These are phyloP conservation scores for Hipposideros armiger DNA, from an alignment of 2,113 vertebrate genomes.

Conservation along the genomic window DNA sequence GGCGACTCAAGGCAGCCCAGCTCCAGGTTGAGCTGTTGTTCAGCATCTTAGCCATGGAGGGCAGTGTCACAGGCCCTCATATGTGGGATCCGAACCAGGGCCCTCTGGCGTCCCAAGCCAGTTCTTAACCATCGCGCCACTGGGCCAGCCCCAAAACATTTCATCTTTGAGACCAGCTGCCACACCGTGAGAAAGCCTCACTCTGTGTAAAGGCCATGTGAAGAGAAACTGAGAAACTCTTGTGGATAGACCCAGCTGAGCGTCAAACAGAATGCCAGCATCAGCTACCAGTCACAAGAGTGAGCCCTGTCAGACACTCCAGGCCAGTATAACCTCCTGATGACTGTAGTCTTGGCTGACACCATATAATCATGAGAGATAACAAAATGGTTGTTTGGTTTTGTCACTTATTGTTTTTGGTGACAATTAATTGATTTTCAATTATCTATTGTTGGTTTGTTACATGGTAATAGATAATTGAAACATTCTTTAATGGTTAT, in stretches of 20 bases:
- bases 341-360: background rate
- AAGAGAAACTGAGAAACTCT: background rate
- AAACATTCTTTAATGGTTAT: background rate
- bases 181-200: background rate
- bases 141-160: too few species aligned
- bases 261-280: background rate
- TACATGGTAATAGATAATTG: background rate
- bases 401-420: background rate
- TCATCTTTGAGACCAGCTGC: background rate
- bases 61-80: too few species aligned
- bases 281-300: background rate
- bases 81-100: too few species aligned
- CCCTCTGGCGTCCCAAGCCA: too few species aligned
- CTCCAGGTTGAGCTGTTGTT: too few species aligned
- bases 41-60: too few species aligned
- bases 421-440: background rate
- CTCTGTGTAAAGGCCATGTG: background rate
- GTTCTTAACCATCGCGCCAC: too few species aligned
- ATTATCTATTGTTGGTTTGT: background rate
- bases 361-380: background rate
- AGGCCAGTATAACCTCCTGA: background rate
- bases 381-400: background rate
- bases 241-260: background rate
- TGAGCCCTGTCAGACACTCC: background rate
- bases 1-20: too few species aligned